Evolutionary conservation across 1,140 invertebrate genomes (phyloP).

Genomic region (Lepidurus arcticus): DNA sequence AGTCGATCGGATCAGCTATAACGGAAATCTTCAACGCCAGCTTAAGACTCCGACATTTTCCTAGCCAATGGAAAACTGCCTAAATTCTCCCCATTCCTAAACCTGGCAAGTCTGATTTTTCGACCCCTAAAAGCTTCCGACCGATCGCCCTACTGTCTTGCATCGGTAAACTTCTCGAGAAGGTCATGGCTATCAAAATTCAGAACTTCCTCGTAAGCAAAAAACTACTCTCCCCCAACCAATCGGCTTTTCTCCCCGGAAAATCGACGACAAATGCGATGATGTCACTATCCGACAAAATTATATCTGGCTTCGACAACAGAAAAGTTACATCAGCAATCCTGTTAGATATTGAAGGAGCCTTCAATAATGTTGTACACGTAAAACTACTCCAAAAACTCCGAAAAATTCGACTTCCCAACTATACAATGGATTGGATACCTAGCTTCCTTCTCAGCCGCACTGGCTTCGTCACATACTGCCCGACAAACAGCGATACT

Average conservation of each 20-base stretch:
- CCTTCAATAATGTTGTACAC: background rate
- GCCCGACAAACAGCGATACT: background rate
- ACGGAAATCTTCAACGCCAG: slow-evolving; percentile 20
- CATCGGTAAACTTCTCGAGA: slow-evolving; percentile 8
- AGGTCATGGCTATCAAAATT: background rate
- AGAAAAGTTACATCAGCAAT: slow-evolving; percentile 12
- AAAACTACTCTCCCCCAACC: slow-evolving; percentile 4
- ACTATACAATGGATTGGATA: background rate
- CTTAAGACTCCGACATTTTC: slow-evolving; percentile 10
- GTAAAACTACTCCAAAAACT: background rate
- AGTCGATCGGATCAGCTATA: background rate
- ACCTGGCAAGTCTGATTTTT: background rate
- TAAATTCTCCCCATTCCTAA: slow-evolving; percentile 21
- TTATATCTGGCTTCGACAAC: background rate
- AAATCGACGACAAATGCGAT: background rate
- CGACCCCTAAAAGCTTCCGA: background rate
- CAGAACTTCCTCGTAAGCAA: background rate
- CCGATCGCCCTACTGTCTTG: slow-evolving; percentile 5
- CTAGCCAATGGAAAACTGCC: slow-evolving; percentile 12
- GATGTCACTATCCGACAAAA: background rate
- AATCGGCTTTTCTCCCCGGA: background rate
- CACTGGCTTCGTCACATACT: background rate
- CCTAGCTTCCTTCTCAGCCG: background rate
- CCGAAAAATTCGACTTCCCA: background rate
- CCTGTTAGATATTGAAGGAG: slow-evolving; percentile 10